Evolutionary conservation across 2,797 vertebrate species (phyloP), one percentile per base, ranked within the genome.

Genomic region (Cichlasoma orientale): DNA sequence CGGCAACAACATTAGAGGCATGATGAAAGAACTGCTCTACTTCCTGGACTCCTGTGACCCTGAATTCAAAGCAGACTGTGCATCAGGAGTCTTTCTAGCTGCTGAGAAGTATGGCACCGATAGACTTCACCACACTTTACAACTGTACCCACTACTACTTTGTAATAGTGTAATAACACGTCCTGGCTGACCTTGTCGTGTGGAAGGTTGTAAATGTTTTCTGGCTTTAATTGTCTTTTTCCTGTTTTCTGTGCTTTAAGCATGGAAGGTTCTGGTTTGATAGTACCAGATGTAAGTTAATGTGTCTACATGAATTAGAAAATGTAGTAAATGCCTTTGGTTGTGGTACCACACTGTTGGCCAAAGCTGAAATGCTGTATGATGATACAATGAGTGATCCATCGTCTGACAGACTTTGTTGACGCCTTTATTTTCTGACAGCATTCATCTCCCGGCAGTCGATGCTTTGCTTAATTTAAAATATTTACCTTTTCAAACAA

Each of bases 1-100:
- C 41, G 98, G 98, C 72, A 99, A 99, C 95, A 99, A 99, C 93
- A 97, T 99, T 56, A 96, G 98, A 92, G 98, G 98, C 80, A 99
- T 99, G 98, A 99, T 99, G 98, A 99, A 99, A 93, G 98, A 99
- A 91, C 95, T 99, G 86, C 96, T 99, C 72, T 99, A 99, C 95
- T 99, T 99, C 93, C 93, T 99, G 91, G 98, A 99, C 94, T 99
- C 98, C 5, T 99, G 98, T 93, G 98, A 99, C 92, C 97, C 98
- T 21, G 98, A 99, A 88, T 99, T 99, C 95, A 99, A 99, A 94
- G 97, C 98, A 18, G 98, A 99, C 91, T 99, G 98, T 88, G 98
- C 98, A 73, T 99, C 98, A 21, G 98, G 98, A 91, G 97, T 99
- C 93, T 99, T 99, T 93, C 96, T 99, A 92, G 97, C 98, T 86